Evolutionary conservation across 1,140 invertebrate species (phyloP), one percentile per base, ranked within the genome.

Genomic region (Platyscapa corneri): DNA sequence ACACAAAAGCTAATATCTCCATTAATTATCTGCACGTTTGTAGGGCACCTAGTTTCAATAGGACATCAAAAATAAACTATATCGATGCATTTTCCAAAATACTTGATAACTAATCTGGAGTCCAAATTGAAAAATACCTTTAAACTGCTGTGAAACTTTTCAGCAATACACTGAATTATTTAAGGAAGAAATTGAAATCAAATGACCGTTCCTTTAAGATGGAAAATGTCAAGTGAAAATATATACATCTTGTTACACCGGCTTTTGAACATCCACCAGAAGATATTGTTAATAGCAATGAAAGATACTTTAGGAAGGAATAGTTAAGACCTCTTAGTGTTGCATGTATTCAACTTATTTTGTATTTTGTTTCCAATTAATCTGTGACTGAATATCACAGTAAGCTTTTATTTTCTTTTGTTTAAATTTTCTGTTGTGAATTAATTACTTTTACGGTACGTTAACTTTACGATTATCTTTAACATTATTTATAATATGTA

Each of bases 401-500:
- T 93, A 91, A 7, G 5, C 42, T 46, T 46, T 92, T 93, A 92
- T 93, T 89, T 90, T 89, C 88, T 90, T 83, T 91, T 90, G 87
- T 85, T 85, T 80, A 79, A 82, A 87, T 81, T 84, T 86, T 85
- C 86, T 86, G 77, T 83, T 90, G 87, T 88, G 87, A 83, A 88
- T 88, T 88, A 90, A 86, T 90, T 89, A 89, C 79, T 87, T 89
- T 91, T 90, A 92, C 89, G 88, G 91, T 92, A 92, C 91, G 89
- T 89, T 90, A 85, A 82, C 84, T 91, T 92, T 92, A 92, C 88
- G 89, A 90, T 90, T 90, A 91, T 88, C 88, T 90, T 89, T 86
- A 90, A 89, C 87, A 88, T 91, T 89, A 90, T 90, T 89, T 91
- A 90, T 91, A 90, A 85, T 90, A 90, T 90, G 89, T 92, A 93